These are phyloP conservation scores for Pipistrellus pipistrellus DNA, from an alignment of 2,797 vertebrate genomes.

Conservation along the genomic window DNA sequence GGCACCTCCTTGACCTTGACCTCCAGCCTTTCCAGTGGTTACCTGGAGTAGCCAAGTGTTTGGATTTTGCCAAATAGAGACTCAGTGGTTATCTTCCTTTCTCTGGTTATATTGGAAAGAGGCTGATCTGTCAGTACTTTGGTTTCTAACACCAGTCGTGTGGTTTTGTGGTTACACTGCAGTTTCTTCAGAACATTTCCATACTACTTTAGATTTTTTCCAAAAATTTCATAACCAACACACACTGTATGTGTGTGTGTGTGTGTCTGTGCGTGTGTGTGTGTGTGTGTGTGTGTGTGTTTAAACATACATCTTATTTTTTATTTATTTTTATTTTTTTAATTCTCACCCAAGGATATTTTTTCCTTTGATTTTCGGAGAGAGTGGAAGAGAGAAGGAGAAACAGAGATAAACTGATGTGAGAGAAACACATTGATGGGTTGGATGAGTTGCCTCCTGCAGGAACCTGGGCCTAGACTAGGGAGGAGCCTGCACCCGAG, in stretches of 20 bases:
- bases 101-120: conserved; percentile 31
- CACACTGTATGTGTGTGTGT: too few relatives aligned
- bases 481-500: too few relatives aligned
- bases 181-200: conserved; percentile 58
- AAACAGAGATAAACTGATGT: too few relatives aligned
- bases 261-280: too few relatives aligned
- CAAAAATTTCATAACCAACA: conserved; percentile 48
- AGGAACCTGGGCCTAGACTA: fast-evolving
- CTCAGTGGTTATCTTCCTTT: neutral
- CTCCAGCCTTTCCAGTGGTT: conserved; percentile 14
- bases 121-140: neutral
- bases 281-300: too few relatives aligned
- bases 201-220: neutral
- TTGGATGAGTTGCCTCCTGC: too few relatives aligned
- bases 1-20: conserved; percentile 23
- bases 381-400: too few relatives aligned
- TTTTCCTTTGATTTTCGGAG: too few relatives aligned
- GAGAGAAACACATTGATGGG: too few relatives aligned
- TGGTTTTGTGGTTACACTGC: conserved; percentile 37
- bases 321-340: too few relatives aligned
- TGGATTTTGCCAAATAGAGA: conserved; percentile 29
- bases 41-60: conserved; percentile 2
- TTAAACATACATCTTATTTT: too few relatives aligned
- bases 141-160: conserved; percentile 7
- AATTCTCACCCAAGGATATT: too few relatives aligned